phyloP scores from a whole-genome alignment of 2,113 vertebrate genomes.

The Chionomys nivalis region DNA sequence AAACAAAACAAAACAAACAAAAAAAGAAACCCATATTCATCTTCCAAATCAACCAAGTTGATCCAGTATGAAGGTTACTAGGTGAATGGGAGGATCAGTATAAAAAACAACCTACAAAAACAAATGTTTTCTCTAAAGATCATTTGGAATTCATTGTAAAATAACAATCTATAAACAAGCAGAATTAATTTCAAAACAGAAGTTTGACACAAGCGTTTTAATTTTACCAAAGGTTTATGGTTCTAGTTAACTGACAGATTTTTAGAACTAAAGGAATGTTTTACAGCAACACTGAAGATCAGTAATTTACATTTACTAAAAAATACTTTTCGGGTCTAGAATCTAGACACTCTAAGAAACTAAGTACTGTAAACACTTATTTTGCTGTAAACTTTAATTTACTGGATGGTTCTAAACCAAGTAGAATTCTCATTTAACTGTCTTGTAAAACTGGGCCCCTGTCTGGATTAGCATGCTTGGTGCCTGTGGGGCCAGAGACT shows the following conservation, averaged over 20 bases:
- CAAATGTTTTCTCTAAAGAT: neutral
- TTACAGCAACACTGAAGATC: conserved; percentile 1
- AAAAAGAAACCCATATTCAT: conserved; percentile 39
- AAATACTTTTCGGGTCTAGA: neutral
- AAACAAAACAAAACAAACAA: too few species aligned
- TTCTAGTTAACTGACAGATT: neutral
- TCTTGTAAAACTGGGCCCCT: neutral
- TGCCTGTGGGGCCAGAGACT: neutral
- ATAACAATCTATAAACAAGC: conserved; percentile 8
- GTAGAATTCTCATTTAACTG: neutral
- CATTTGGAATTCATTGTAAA: conserved; percentile 24
- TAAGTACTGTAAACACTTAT: conserved; percentile 26
- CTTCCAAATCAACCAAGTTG: conserved; percentile 47
- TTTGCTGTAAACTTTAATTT: conserved; percentile 37
- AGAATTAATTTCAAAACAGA: conserved; percentile 45
- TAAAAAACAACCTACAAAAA: neutral
- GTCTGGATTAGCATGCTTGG: neutral
- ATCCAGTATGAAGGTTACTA: conserved; percentile 31
- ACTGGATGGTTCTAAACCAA: conserved; percentile 42
- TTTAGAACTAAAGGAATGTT: neutral
- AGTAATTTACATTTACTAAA: conserved; percentile 38
- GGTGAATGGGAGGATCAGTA: neutral
- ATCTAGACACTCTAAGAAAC: neutral
- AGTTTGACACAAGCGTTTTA: conserved; percentile 49
- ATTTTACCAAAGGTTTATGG: neutral